Evolutionary conservation across 2,797 vertebrate species (phyloP).

Genomic region (Eulemur albifrons): DNA sequence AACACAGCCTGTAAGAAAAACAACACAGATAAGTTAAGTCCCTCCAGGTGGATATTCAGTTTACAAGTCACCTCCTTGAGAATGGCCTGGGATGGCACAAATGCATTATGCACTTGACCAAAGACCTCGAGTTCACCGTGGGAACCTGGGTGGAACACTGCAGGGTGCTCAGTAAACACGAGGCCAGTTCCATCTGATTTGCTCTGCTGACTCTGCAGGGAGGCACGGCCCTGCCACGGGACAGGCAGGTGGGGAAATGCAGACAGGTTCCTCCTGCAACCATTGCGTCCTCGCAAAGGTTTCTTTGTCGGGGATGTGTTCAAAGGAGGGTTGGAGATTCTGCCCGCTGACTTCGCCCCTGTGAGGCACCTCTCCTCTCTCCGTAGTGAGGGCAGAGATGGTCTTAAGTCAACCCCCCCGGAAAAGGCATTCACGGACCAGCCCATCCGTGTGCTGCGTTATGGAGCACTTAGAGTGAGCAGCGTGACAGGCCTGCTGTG

Average conservation of each 20-base stretch:
- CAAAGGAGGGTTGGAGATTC: too few relatives aligned
- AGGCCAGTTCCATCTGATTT: neutral
- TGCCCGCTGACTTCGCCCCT: neutral
- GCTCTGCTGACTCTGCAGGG: neutral
- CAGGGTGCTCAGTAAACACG: neutral
- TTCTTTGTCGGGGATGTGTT: neutral
- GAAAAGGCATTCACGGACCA: neutral
- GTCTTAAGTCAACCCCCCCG: too few relatives aligned
- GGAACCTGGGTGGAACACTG: neutral
- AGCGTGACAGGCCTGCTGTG: neutral
- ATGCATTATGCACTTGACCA: neutral
- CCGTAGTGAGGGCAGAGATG: accelerated
- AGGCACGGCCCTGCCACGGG: neutral
- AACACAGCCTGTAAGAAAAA: neutral
- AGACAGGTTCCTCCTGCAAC: too few relatives aligned
- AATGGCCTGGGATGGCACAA: neutral
- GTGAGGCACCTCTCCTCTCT: neutral
- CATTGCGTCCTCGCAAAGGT: neutral
- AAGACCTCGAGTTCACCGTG: too few relatives aligned
- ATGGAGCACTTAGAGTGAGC: neutral
- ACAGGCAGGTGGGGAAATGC: neutral
- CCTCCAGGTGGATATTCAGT: neutral
- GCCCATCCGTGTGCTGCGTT: too few relatives aligned
- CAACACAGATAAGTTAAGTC: too few relatives aligned
- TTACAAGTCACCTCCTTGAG: neutral